Evolutionary conservation across 2,797 vertebrate species (phyloP).

Genomic region (Cuculus canorus): DNA sequence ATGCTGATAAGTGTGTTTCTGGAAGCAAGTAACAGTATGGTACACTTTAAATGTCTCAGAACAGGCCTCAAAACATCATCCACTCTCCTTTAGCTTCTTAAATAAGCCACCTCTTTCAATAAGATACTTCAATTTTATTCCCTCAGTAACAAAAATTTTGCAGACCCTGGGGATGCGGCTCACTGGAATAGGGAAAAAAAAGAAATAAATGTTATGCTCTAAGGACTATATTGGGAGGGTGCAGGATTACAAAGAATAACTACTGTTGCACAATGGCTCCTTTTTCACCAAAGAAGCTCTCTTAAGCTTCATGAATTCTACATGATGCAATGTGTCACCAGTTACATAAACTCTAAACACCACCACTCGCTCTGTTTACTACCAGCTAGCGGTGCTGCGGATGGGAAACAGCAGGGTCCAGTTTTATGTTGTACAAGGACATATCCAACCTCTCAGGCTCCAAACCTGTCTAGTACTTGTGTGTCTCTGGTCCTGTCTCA

Average conservation of each 20-base stretch:
- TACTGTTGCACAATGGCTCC: neutral
- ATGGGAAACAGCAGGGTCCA: neutral
- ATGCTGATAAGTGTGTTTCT: neutral
- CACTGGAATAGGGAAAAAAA: neutral
- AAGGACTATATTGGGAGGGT: neutral
- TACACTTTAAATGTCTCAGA: neutral
- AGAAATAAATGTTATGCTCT: neutral
- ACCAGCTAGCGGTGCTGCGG: neutral
- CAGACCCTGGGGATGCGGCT: neutral
- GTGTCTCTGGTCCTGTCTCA: neutral
- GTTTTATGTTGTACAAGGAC: neutral
- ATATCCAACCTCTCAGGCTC: neutral
- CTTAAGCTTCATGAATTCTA: neutral
- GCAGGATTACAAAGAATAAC: neutral
- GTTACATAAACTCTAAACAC: neutral
- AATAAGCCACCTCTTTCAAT: neutral
- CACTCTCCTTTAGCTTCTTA: neutral
- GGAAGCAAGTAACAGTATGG: neutral
- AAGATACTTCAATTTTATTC: neutral
- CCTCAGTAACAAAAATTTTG: neutral
- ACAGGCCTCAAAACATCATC: neutral
- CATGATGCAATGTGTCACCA: neutral
- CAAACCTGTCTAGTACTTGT: neutral
- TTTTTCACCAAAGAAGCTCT: neutral
- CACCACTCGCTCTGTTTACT: neutral